Conservation (phyloP, 2,113 vertebrate species). For the Tricholaema leucomelas region DNA sequence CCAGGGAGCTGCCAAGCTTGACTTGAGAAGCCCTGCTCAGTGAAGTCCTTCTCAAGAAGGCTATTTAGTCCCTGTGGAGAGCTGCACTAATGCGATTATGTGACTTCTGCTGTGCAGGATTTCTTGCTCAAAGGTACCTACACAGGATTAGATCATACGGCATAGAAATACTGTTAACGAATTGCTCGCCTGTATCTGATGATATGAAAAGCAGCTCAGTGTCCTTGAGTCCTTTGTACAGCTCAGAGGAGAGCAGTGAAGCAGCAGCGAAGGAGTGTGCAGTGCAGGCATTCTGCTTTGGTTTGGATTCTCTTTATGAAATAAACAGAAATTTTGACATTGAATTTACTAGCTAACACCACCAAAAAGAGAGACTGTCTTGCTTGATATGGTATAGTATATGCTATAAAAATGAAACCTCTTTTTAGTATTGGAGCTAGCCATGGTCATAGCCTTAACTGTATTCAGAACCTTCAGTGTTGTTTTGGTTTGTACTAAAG, state of each 20-base stretch:
- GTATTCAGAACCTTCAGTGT: not conserved
- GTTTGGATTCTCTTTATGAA: not conserved
- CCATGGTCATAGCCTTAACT: not conserved
- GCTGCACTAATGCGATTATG: conserved; percentile 19
- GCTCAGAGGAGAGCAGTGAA: not conserved
- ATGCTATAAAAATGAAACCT: not conserved
- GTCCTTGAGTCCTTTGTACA: not conserved
- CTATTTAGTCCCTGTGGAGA: not conserved
- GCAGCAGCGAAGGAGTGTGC: not conserved
- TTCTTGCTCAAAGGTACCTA: conserved; percentile 23
- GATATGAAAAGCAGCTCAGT: not conserved
- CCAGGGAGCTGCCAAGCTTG: not conserved
- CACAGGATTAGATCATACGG: conserved; percentile 4
- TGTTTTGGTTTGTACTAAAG: not conserved
- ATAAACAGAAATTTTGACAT: not conserved
- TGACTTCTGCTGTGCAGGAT: conserved; percentile 17
- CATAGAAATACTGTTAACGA: conserved; percentile 13
- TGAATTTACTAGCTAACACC: not conserved
- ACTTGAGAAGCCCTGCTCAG: not conserved
- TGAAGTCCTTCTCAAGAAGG: not conserved
- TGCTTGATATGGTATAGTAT: not conserved
- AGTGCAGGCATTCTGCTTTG: not conserved
- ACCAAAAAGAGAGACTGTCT: not conserved
- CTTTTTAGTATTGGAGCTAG: not conserved
- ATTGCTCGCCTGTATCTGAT: not conserved